Conservation (phyloP, 2,888 invertebrate genomes). For the Sclerodermus sp. region DNA sequence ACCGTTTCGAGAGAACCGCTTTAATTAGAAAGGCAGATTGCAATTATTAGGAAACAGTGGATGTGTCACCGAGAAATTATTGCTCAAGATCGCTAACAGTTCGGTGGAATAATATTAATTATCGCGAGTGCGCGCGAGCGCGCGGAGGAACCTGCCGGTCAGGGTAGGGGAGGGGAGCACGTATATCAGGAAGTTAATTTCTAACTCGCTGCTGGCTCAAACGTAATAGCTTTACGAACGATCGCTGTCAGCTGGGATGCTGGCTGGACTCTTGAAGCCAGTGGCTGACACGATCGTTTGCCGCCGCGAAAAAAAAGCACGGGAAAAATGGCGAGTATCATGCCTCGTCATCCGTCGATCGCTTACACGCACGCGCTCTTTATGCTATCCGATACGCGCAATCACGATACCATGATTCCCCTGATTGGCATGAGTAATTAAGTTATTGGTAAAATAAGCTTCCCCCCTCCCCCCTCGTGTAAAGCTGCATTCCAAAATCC, state of each 20-base stretch:
- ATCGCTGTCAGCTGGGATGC: not conserved
- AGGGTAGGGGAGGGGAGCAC: slow-evolving; percentile 5
- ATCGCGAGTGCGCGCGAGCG: slow-evolving; percentile 22
- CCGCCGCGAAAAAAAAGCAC: not conserved
- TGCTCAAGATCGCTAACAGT: slow-evolving; percentile 16
- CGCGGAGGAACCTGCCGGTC: no score
- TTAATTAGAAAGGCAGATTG: no score
- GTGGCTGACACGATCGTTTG: not conserved
- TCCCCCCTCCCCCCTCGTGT: no score
- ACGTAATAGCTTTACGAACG: slow-evolving; percentile 9
- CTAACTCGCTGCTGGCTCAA: slow-evolving; percentile 23
- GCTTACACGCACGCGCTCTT: not conserved
- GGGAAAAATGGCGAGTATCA: not conserved
- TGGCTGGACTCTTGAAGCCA: not conserved
- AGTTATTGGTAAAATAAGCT: not conserved
- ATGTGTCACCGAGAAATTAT: slow-evolving; percentile 12
- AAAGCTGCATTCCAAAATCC: no score
- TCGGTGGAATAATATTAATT: slow-evolving; percentile 34
- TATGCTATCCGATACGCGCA: not conserved
- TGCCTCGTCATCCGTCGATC: slow-evolving; percentile 5
- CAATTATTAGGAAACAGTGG: no score
- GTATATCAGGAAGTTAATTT: slow-evolving; percentile 35
- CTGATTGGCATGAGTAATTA: slow-evolving; percentile 1
- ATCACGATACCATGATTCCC: slow-evolving; percentile 2
- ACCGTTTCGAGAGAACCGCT: no score